Evolutionary conservation across 2,797 vertebrate species (phyloP).

Genomic region (Oryzias dopingdopingensis): DNA sequence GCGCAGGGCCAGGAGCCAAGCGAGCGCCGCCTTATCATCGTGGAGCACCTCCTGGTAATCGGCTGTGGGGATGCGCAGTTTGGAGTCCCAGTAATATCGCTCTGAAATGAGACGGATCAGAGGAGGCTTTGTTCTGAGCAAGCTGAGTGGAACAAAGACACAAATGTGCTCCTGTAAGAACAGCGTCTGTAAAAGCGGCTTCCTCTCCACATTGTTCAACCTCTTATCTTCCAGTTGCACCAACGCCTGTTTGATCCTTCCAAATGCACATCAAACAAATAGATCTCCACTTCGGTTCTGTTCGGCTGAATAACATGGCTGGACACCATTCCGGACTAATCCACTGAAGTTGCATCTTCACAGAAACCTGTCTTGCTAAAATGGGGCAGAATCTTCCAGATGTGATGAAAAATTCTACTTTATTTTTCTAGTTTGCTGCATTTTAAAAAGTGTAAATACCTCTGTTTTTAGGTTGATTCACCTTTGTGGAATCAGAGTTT

Average conservation of each 20-base stretch:
- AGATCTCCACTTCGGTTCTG: neutral
- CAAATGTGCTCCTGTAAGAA: too few relatives aligned
- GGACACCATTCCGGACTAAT: neutral
- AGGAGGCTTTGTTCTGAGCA: neutral
- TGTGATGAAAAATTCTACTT: neutral
- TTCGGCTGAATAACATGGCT: neutral
- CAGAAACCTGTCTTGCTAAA: neutral
- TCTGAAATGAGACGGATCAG: conserved; percentile 71
- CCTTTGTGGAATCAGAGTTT: too few relatives aligned
- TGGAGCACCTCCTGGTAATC: conserved; percentile 84
- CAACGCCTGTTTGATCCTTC: neutral
- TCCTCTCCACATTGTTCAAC: neutral
- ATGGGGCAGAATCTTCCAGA: conserved; percentile 17
- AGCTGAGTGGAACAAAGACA: too few relatives aligned
- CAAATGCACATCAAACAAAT: neutral
- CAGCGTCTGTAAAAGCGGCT: neutral
- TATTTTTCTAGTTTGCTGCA: neutral
- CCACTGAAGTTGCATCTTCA: neutral
- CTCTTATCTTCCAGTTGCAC: neutral
- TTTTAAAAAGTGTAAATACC: too few relatives aligned
- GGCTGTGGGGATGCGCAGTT: conserved; percentile 82
- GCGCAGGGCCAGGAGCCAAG: conserved; percentile 85
- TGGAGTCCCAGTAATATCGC: conserved; percentile 82
- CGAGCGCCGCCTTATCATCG: conserved; percentile 81
- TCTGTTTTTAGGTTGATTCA: too few relatives aligned